Evolutionary conservation across 2,113 vertebrate genomes (phyloP), one percentile per base, ranked within the genome.

Genomic region (Mormyrus lacerda): DNA sequence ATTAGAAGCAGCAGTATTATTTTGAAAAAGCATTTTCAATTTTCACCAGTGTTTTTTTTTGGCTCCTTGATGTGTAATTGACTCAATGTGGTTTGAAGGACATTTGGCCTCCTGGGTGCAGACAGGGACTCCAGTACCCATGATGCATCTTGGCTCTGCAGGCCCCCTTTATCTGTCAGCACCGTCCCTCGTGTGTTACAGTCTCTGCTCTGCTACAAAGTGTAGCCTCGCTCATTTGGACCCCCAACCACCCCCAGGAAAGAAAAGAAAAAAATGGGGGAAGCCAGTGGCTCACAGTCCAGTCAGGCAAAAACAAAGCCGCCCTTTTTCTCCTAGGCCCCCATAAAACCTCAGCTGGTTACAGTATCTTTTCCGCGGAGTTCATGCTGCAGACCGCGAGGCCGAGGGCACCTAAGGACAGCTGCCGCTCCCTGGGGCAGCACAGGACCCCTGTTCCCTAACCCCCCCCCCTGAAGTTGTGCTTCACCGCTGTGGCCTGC

Each of bases 361-460:
- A 79, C 73, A 42, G 31, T 42, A 19, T 79, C 73, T 15, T 8
- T 79, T 79, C 35, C 39, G 13, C 21, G 13, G 73, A 35, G 31
- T 35, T 6, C 1, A 0, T 0, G 27, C 27, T 76, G 27, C 1
- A 1, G 13, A 39, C 13, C 35, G 35, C 13, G 13, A 39, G 69
- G 69, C 15, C 15, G 88, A 93, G 89, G 93, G 89, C 44, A 31
- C 24, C 21, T 85, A 91, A 87, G 93, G 94, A 94, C 91, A 92
- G 94, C 93, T 93, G 92, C 92, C 88, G 15, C 1, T 85, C n/a
- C 24, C 35, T 6, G 1, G 11, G 73, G 83, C 24, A 24, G 44
- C 42, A 4, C 45, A 47, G 45, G 21, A n/a, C 19, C 42, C 15
- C 35, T 47, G 19, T 27, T 50, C 31, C n/a, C 3, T 27, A 55